Evolutionary conservation across 1,140 invertebrate species (phyloP), one percentile per base, ranked within the genome.

Genomic region (Orchesella cincta): DNA sequence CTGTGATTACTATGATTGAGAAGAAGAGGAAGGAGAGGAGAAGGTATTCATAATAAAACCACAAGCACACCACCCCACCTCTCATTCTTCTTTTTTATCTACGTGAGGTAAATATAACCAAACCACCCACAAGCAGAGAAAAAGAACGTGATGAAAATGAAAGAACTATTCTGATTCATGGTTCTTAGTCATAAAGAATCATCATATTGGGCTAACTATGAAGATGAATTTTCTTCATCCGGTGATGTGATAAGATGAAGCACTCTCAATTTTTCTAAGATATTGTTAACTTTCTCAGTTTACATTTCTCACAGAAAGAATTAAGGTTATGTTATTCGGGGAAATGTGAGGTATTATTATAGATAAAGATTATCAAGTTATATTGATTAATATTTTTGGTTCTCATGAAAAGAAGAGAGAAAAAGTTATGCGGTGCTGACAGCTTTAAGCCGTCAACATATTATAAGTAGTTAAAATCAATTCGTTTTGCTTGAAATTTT

Each of bases 291-390:
- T 57, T 57, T 57, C 52, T 14, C 52, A 57, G 52, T 57, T 57
- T 57, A 57, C 52, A 14, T 57, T 57, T 57, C 52, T 57, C 52
- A 57, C 52, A 57, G 52, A n/a, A 57, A n/a, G 8, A 26, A 57
- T 46, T 8, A 46, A 46, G n/a, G n/a, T n/a, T n/a, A n/a, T n/a
- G n/a, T n/a, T n/a, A n/a, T n/a, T n/a, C n/a, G n/a, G n/a, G n/a
- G n/a, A n/a, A n/a, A n/a, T n/a, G n/a, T n/a, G n/a, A n/a, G 39
- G 39, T 46, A 8, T 8, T 46, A 46, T 46, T 5, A 8, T 46
- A 46, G 18, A 46, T 46, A 46, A 18, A 46, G 39, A 8, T 46
- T 5, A 57, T 14, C 5, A n/a, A n/a, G 52, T 12, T 12, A n/a
- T 23, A 57, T 57, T 57, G 14, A 57, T 57, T 57, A 57, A 18